Evolutionary conservation across 2,113 vertebrate species (phyloP), one percentile per base, ranked within the genome.

Genomic region (Progne subis): DNA sequence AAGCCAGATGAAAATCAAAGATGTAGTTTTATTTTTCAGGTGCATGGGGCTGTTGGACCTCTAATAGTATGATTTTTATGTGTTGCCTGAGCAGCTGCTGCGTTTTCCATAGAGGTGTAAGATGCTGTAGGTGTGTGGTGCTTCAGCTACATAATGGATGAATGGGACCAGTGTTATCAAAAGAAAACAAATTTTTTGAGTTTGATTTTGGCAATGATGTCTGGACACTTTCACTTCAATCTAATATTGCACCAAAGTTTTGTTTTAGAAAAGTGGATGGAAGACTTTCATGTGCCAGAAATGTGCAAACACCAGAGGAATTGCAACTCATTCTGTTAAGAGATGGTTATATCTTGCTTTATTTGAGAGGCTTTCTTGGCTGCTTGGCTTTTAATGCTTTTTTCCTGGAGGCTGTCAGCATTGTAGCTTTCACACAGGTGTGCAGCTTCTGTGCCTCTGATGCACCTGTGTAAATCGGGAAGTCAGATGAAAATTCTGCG

Each of bases 391-490:
- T 49, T n/a, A 8, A 5, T 0, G 21, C 25, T 50, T 49, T 61
- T 61, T 69, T 47, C 46, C n/a, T 55, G 39, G 65, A 86, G 37
- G 15, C 41, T 43, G 15, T 23, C 37, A 61, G 78, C 46, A 9
- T 50, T n/a, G 44, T 39, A 39, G 41, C 49, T 90, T 39, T 79
- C 74, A 46, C 44, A 74, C 12, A 44, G 23, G 25, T 31, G 63
- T 32, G 65, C 32, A 32, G 70, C 47, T 65, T 53, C 74, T 65
- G 41, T 57, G 4, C 0, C 57, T 75, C 34, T 52, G 23, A 28
- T 0, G 2, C 2, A 4, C 15, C 8, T 25, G 4, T 14, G 31
- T 56, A 2, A 23, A 20, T 53, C 0, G 1, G 65, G 59, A 68
- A 71, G 31, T 32, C 29, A 68, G 81, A 25, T 56, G 63, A 37